phyloP scores from a whole-genome alignment of 2,113 vertebrate genomes.

The Saccopteryx bilineata region DNA sequence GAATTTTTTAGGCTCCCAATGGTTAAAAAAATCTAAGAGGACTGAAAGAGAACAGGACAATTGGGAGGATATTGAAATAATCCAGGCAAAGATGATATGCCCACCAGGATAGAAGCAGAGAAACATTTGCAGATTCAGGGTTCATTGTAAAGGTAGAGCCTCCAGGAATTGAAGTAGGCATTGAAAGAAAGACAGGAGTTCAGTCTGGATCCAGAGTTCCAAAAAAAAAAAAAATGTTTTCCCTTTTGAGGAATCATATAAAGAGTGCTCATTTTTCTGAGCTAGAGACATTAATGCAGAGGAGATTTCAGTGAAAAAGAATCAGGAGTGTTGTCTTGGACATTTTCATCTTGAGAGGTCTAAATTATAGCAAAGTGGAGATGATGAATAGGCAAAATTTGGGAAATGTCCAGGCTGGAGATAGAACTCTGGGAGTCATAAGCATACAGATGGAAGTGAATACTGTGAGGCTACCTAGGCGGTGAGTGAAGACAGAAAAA shows the following conservation, averaged over 20 bases:
- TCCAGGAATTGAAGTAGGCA: background rate
- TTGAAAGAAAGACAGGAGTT: background rate
- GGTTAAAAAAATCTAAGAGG: constrained; percentile 33
- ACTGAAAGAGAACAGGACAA: constrained; percentile 7
- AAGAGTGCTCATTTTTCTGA: constrained; percentile 10
- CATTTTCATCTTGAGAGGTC: constrained; percentile 8
- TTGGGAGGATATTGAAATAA: constrained; percentile 25
- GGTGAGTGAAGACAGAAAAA: background rate
- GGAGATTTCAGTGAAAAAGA: background rate
- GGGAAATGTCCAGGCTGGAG: background rate
- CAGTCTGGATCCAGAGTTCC: background rate
- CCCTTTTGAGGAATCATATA: background rate
- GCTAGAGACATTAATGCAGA: background rate
- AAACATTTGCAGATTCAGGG: background rate
- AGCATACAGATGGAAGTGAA: constrained; percentile 14
- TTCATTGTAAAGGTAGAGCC: background rate
- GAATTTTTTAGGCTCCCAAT: background rate
- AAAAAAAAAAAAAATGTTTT: background rate
- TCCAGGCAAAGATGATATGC: background rate
- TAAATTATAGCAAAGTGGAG: constrained; percentile 19
- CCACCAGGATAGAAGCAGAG: background rate
- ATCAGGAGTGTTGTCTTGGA: background rate
- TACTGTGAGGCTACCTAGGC: background rate
- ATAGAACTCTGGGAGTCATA: background rate
- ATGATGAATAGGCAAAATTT: background rate